Evolutionary conservation across 1,140 invertebrate genomes (phyloP), one percentile per base, ranked within the genome.

Genomic region (Reticulitermes speratus): DNA sequence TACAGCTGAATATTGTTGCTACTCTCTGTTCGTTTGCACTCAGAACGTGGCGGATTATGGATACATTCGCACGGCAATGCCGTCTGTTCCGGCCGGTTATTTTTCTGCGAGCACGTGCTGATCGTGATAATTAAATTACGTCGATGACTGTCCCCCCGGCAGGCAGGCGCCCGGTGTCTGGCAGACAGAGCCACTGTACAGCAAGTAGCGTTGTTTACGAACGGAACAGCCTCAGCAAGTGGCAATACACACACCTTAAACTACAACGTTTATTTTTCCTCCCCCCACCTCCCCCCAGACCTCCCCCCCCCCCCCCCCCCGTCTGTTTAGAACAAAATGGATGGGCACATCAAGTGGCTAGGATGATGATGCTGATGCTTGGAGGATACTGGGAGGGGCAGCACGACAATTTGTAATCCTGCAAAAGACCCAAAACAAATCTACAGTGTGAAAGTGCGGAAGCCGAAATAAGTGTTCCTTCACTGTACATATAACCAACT

Each of bases 201-300:
- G n/a, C 65, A 14, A 75, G 65, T 75, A 25, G 65, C 65, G 65
- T 30, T 75, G 65, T 75, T 75, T 75, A 75, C 65, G n/a, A 75
- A n/a, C 65, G n/a, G 21, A 65, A 65, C 59, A 23, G 14, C 21
- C 19, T 2, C 65, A 30, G 25, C 25, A 75, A 75, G 65, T 75
- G n/a, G 65, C 65, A 75, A 75, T 75, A 75, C 65, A 30, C 55
- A 59, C 65, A 65, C 59, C 59, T 65, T 65, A 3, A 75, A 75
- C 65, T 75, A 30, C 25, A 30, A 75, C 84, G 48, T 52, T 65
- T 84, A 21, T 59, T 32, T 55, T 55, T 14, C 83, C 83, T 3
- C 16, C 23, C 44, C 44, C 83, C 32, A 21, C 30, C 32, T 32
- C 25, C 38, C 38, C 38, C 38, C 5, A n/a, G n/a, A n/a, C 82